Percentiles rank a stretch among this genome's conserved stretches.
These are phyloP conservation scores for Thalassaphorura encarpata DNA, from an alignment of 1,140 invertebrate genomes.

Conservation along the genomic window DNA sequence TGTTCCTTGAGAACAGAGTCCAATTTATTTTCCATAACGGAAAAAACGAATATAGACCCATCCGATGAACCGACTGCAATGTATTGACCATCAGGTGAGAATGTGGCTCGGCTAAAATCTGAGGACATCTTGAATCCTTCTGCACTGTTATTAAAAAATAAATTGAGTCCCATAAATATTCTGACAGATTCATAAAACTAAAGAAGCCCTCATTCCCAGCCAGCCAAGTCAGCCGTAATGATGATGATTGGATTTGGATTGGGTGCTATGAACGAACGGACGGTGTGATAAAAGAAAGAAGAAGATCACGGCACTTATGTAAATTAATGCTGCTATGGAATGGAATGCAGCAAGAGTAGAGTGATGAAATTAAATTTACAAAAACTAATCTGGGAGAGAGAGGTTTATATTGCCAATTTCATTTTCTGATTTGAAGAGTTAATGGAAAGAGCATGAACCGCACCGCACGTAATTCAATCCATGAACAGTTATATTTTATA, in stretches of 20 bases:
- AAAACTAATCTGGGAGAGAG: too few species aligned
- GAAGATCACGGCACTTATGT: too few species aligned
- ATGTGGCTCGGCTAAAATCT: constrained; percentile 84
- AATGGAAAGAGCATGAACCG: too few species aligned
- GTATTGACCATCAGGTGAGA: constrained; percentile 80
- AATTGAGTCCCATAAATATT: background rate
- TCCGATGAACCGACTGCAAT: constrained; percentile 81
- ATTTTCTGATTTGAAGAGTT: too few species aligned
- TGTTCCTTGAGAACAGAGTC: constrained; percentile 80
- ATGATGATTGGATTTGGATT: background rate
- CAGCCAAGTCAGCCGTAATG: background rate
- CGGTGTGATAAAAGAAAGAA: too few species aligned
- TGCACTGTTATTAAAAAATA: constrained; percentile 51
- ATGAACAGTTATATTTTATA: too few species aligned
- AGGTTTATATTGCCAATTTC: too few species aligned
- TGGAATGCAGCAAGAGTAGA: too few species aligned
- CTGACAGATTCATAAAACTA: background rate
- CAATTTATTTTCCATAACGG: constrained; percentile 58
- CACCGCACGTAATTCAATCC: too few species aligned
- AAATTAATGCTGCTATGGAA: too few species aligned
- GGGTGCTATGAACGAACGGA: too few species aligned
- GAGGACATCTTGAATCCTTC: constrained; percentile 90
- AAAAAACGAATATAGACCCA: constrained; percentile 85
- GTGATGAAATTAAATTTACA: too few species aligned
- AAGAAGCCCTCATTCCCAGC: background rate